These are phyloP conservation scores for Paguma larvata DNA, from an alignment of 2,797 vertebrate species.

Conservation along the genomic window DNA sequence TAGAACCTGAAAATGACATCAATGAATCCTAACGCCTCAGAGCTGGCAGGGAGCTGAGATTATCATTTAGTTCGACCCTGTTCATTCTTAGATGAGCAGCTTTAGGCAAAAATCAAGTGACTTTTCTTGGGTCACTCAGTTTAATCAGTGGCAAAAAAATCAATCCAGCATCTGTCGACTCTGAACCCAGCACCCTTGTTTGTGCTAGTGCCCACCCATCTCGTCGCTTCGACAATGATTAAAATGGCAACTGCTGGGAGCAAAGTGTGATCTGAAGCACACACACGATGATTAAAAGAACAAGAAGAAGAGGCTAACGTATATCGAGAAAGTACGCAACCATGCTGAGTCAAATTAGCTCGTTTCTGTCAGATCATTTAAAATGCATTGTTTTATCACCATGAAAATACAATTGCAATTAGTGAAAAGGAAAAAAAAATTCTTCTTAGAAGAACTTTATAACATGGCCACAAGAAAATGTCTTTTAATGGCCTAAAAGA, in stretches of 20 bases:
- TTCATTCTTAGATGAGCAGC: neutral
- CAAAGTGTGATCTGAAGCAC: neutral
- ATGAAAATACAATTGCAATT: slow-evolving; percentile 36
- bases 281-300: neutral
- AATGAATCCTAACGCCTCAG: neutral
- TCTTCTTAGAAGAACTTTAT: neutral
- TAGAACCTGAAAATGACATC: neutral
- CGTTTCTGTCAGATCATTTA: neutral
- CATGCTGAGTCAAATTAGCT: neutral
- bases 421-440: slow-evolving; percentile 11
- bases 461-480: neutral
- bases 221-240: neutral
- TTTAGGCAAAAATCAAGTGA: neutral
- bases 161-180: neutral
- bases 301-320: neutral
- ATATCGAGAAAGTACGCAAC: neutral
- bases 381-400: neutral
- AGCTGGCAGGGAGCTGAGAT: neutral
- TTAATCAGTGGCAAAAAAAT: slow-evolving; percentile 26
- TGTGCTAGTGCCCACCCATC: neutral
- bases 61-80: neutral
- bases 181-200: neutral
- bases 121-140: neutral
- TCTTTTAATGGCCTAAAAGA: neutral
- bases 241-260: neutral